phyloP scores from a whole-genome alignment of 2,888 invertebrate species.

The Aelia acuminata region DNA sequence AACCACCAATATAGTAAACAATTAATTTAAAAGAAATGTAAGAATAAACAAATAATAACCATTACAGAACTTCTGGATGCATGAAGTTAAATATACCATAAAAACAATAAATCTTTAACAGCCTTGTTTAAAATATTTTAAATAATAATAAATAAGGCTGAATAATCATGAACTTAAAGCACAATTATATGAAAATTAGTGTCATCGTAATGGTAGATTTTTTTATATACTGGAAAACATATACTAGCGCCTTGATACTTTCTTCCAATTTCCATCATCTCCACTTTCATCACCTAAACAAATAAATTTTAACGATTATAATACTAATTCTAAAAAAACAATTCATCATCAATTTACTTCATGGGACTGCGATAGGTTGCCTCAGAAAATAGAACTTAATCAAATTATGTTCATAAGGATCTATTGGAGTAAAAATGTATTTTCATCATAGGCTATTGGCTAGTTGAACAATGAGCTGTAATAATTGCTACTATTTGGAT shows the following conservation, averaged over 20 bases:
- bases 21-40: conserved; percentile 9
- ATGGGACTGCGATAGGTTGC: background rate
- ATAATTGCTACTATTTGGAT: too few relatives aligned
- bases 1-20: conserved; percentile 25
- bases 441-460: conserved; percentile 12
- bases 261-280: conserved; percentile 63
- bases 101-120: background rate
- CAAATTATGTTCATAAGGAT: conserved; percentile 15
- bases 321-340: background rate
- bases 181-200: background rate
- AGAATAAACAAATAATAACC: conserved; percentile 27
- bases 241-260: conserved; percentile 60
- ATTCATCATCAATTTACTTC: background rate
- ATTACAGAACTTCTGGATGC: background rate
- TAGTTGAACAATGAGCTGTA: too few relatives aligned
- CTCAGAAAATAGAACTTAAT: background rate
- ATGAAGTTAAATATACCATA: background rate
- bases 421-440: conserved; percentile 31
- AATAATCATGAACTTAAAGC: conserved; percentile 13
- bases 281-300: conserved; percentile 63
- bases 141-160: background rate
- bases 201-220: background rate
- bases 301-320: conserved; percentile 9
- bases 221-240: conserved; percentile 10
- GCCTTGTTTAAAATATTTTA: background rate